These are phyloP conservation scores for Prorops nasuta DNA, from an alignment of 1,140 invertebrate species.

Conservation along the genomic window DNA sequence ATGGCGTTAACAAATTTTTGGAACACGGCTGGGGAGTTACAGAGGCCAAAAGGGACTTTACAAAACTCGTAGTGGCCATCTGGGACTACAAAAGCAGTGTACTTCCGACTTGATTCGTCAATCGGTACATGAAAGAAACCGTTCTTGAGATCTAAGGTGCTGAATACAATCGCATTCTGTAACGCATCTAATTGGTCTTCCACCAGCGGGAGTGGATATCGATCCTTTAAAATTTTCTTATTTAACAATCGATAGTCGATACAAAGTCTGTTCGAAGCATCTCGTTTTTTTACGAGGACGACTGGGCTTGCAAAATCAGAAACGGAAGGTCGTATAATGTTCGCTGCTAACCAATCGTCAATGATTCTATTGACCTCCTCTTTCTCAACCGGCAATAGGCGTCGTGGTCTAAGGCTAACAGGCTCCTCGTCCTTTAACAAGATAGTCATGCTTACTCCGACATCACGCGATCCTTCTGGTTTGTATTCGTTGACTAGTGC, in stretches of 20 bases:
- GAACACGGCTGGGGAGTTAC: constrained; percentile 2
- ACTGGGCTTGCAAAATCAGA: constrained; percentile 4
- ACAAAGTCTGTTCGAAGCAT: not conserved
- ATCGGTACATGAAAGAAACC: constrained; percentile 2
- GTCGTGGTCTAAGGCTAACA: not conserved
- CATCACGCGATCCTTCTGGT: not conserved
- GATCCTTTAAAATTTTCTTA: constrained; percentile 4
- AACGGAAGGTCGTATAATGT: not conserved
- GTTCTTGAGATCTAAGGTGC: constrained; percentile 1
- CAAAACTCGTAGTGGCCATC: constrained; percentile 8
- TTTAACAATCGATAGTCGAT: constrained; percentile 3
- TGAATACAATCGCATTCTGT: not conserved
- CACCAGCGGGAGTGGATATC: constrained; percentile 1
- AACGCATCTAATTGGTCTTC: not conserved
- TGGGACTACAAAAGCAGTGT: constrained; percentile 1
- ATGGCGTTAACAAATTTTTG: constrained; percentile 8
- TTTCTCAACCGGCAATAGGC: not conserved
- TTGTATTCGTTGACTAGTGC: not conserved
- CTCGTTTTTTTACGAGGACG: not conserved
- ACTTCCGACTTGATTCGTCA: not conserved
- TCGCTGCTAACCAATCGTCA: not conserved
- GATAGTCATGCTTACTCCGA: not conserved
- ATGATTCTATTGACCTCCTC: constrained; percentile 5
- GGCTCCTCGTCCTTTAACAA: not conserved
- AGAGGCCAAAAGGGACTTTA: not conserved